phyloP scores from a whole-genome alignment of 2,888 invertebrate genomes.

The Anticlea derivata region DNA sequence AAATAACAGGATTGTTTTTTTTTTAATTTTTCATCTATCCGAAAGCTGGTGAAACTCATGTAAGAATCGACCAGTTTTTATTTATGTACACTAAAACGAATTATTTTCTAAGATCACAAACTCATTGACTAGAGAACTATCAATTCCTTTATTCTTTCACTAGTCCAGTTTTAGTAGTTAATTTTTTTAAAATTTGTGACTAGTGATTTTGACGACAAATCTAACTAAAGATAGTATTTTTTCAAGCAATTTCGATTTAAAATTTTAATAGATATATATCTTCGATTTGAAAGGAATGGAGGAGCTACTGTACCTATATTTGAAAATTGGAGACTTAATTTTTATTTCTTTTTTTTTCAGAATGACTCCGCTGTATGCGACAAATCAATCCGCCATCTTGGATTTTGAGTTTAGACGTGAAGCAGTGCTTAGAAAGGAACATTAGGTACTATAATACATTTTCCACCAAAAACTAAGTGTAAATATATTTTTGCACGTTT shows the following conservation, averaged over 20 bases:
- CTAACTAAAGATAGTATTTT: no score
- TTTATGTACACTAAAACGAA: slow-evolving; percentile 5
- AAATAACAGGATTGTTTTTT: no score
- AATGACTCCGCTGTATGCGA: not conserved
- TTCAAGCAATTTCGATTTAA: no score
- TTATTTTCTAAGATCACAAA: slow-evolving; percentile 69
- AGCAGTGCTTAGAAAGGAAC: no score
- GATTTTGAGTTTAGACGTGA: not conserved
- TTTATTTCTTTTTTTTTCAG: not conserved
- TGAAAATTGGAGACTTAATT: not conserved
- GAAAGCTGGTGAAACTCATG: no score
- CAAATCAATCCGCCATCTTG: slow-evolving; percentile 6
- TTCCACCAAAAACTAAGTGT: not conserved
- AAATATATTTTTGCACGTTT: slow-evolving; percentile 9
- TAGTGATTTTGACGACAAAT: not conserved
- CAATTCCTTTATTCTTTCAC: slow-evolving; percentile 69
- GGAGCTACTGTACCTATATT: slow-evolving; percentile 22
- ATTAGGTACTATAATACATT: no score
- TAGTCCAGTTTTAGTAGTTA: no score
- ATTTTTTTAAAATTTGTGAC: slow-evolving; percentile 20
- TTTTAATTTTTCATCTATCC: no score
- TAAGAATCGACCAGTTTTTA: not conserved
- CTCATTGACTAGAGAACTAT: slow-evolving; percentile 71
- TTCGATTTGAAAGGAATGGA: slow-evolving; percentile 18
- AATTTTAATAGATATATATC: not conserved